A percentile compares a stretch with the other conserved stretches of the same genome.
phyloP scores from a whole-genome alignment of 2,888 invertebrate genomes.

The Orchesellides sinensis region DNA sequence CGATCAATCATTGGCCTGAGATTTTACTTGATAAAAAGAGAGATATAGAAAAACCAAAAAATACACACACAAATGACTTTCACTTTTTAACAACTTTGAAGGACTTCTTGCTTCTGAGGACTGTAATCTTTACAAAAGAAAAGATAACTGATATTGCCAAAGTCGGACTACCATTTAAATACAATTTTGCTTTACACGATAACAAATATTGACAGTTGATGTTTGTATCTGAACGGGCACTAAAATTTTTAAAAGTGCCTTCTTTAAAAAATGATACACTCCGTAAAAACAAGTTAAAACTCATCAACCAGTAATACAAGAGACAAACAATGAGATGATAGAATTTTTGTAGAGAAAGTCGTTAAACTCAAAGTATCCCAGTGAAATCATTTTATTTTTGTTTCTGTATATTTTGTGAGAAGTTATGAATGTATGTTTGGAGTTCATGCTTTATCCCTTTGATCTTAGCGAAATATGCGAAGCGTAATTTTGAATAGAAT shows the following conservation, averaged over 20 bases:
- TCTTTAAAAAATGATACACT: neutral
- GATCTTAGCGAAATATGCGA: no score
- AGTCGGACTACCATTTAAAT: slow-evolving; percentile 51
- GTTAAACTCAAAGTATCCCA: no score
- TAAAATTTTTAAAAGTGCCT: slow-evolving; percentile 21
- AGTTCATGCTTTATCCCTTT: no score
- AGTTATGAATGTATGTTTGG: no score
- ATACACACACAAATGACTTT: slow-evolving; percentile 50
- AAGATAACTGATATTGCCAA: slow-evolving; percentile 64
- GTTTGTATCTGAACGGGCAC: slow-evolving; percentile 17
- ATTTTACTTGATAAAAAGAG: slow-evolving; percentile 58
- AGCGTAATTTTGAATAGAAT: no score
- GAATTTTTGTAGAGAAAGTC: no score
- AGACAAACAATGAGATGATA: neutral
- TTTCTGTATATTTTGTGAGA: no score
- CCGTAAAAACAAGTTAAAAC: slow-evolving; percentile 11
- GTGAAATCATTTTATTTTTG: no score
- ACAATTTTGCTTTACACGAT: slow-evolving; percentile 17
- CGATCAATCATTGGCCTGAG: slow-evolving; percentile 67
- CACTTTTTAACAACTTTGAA: slow-evolving; percentile 53
- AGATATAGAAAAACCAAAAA: slow-evolving; percentile 33
- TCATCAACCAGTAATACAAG: slow-evolving; percentile 18
- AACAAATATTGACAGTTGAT: neutral
- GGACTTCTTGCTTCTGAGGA: slow-evolving; percentile 56
- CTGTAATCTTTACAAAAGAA: slow-evolving; percentile 39